These are phyloP conservation scores for Hemicentrotus pulcherrimus DNA, from an alignment of 35 echinoderm and acorn worm genomes.

Conservation along the genomic window DNA sequence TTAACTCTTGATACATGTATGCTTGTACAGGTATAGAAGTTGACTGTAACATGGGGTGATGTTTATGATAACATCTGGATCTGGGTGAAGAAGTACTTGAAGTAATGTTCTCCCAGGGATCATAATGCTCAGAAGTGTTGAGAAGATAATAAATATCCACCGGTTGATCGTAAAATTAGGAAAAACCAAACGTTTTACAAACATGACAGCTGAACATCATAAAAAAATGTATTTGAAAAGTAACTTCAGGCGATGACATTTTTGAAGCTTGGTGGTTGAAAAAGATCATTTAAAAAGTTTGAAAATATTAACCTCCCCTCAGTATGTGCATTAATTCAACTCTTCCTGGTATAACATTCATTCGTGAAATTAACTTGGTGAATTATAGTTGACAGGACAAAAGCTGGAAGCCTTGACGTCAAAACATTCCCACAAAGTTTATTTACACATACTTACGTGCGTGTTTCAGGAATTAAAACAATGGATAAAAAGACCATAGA, in stretches of 20 bases:
- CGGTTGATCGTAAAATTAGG: not conserved
- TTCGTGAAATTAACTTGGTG: not conserved
- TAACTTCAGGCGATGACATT: not conserved
- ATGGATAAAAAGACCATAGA: not conserved
- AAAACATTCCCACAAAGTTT: not conserved
- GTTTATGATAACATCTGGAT: not conserved
- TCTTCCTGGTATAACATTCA: not conserved
- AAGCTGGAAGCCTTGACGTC: not conserved
- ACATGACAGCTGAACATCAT: not conserved
- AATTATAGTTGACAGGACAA: not conserved
- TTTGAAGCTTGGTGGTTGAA: too few species aligned
- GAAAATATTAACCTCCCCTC: not conserved
- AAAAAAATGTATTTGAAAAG: not conserved
- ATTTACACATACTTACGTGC: not conserved
- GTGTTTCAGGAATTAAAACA: not conserved
- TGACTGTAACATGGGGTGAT: not conserved
- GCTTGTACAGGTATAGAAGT: not conserved
- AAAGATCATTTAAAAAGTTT: not conserved
- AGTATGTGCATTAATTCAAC: not conserved
- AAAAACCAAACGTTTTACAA: not conserved
- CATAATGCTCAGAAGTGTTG: not conserved
- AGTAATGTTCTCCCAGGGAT: not conserved
- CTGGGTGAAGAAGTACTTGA: not conserved
- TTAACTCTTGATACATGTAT: not conserved
- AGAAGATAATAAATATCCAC: not conserved